phyloP scores from a whole-genome alignment of 2,113 vertebrate genomes.

The Sporophila hypoxantha region DNA sequence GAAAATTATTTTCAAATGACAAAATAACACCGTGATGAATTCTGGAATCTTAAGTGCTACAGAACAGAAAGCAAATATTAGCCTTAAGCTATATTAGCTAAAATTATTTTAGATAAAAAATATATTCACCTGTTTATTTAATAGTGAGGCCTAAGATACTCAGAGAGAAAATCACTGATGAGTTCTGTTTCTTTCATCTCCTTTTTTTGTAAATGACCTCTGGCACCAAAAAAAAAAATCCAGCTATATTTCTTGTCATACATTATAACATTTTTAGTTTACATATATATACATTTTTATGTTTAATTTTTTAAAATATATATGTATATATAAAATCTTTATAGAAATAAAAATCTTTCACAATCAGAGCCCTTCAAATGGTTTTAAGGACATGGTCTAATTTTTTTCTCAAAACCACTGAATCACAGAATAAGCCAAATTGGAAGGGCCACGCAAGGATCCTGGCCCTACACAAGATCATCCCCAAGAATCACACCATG shows the following conservation, averaged over 20 bases:
- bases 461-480: rapidly evolving
- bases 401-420: neutral
- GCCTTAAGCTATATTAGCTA: neutral
- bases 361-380: neutral
- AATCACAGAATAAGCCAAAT: neutral
- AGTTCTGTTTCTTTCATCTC: neutral
- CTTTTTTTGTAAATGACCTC: neutral
- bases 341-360: neutral
- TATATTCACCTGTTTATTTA: neutral
- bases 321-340: too few species aligned
- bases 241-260: neutral
- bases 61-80: neutral
- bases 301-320: neutral
- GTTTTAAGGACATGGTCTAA: neutral
- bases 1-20: neutral
- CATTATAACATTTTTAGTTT: neutral
- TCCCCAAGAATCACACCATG: neutral
- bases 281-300: too few species aligned
- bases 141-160: neutral
- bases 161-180: neutral
- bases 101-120: neutral
- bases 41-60: neutral
- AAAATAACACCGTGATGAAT: neutral
- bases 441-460: neutral
- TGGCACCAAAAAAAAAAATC: neutral